Evolutionary conservation across 2,797 vertebrate species (phyloP), one percentile per base, ranked within the genome.

Genomic region (Myotis vivesi): DNA sequence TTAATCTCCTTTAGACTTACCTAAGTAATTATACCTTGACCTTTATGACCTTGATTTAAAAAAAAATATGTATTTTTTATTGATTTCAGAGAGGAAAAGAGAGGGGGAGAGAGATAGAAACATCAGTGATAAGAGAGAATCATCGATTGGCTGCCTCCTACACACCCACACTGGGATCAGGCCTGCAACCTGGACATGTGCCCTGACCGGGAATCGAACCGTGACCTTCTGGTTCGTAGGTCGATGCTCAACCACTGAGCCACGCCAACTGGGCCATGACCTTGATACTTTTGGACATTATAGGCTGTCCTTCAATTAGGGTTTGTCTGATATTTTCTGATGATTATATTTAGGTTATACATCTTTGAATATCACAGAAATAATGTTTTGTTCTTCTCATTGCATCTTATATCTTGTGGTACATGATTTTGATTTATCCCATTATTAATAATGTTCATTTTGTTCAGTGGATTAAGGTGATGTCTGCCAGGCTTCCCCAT

Each of bases 201-300:
- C 59, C 28, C 59, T 62, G 59, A 62, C 28, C 0, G 2, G 59
- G 59, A 62, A 62, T 62, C 1, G 28, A 30, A 30, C 28, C 13
- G 3, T 62, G 59, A 62, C 59, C 59, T 59, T 59, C 57, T 62
- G 30, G 28, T 30, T 62, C 59, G 30, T 62, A 30, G 59, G 59
- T 62, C 13, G 12, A 30, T 62, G 59, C 59, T 30, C 59, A 30
- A 62, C 59, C 28, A 62, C 28, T 62, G 59, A 62, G 28, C 28
- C 59, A 62, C 5, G 30, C 59, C 59, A 62, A 62, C 28, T 13
- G 6, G 12, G 30, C 59, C 53, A 72, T 73, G 55, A 94, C 79
- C 79, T 92, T 85, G 92, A 71, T 90, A 90, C 68, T 96, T 94
- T 87, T 79, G 81, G 93, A 82, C 72, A 81, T 94, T 64, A 69